Evolutionary conservation across 2,113 vertebrate species (phyloP).

Genomic region (Corythoichthys haematopterus): DNA sequence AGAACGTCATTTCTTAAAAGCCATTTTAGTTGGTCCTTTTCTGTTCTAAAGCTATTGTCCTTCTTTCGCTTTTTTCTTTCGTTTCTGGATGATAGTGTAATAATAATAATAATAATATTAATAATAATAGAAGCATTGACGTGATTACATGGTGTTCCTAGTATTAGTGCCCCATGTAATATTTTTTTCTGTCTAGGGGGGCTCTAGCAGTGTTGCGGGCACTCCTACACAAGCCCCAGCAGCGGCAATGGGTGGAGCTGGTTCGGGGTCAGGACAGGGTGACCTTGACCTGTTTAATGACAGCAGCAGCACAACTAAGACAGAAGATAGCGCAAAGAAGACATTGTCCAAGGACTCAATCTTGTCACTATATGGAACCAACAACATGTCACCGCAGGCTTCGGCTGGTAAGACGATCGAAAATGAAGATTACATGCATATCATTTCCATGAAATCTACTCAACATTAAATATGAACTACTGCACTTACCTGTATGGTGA

Average conservation of each 20-base stretch:
- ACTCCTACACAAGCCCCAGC: conserved; percentile 65
- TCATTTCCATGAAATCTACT: neutral
- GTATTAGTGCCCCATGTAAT: neutral
- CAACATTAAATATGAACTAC: neutral
- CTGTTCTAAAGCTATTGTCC: no score
- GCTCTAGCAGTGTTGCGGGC: conserved; percentile 74
- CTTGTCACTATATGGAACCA: conserved; percentile 90
- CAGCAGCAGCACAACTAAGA: conserved; percentile 68
- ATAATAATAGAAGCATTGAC: no score
- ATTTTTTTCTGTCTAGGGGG: conserved; percentile 63
- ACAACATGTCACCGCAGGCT: conserved; percentile 79
- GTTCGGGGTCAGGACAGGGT: conserved; percentile 73
- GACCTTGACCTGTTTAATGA: conserved; percentile 88
- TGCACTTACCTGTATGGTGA: no score
- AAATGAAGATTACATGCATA: neutral
- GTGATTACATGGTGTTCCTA: neutral
- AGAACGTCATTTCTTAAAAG: no score
- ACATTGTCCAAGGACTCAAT: conserved; percentile 97
- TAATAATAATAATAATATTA: no score
- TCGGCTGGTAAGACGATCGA: conserved; percentile 43
- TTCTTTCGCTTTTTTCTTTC: no score
- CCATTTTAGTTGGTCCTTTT: no score
- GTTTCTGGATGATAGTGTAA: no score
- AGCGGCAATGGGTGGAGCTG: conserved; percentile 26
- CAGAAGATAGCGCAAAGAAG: conserved; percentile 87